phyloP scores from a whole-genome alignment of 2,888 invertebrate genomes.

The Eristalis arbustorum region DNA sequence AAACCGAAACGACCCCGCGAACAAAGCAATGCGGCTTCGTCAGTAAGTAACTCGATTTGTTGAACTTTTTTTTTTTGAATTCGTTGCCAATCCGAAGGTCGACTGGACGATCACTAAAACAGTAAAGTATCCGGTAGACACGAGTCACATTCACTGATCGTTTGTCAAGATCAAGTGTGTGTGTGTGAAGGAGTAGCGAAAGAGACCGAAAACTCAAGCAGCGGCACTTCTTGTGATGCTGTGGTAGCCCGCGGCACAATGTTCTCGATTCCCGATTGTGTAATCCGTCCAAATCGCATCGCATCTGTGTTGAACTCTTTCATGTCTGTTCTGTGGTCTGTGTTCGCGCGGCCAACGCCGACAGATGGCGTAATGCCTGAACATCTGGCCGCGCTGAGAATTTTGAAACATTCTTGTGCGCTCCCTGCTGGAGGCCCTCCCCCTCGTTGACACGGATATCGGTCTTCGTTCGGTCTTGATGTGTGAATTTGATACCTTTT shows the following conservation, averaged over 20 bases:
- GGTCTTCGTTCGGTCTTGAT: not conserved
- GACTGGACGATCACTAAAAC: not conserved
- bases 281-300: constrained; percentile 17
- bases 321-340: constrained; percentile 16
- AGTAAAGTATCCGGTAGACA: constrained; percentile 51
- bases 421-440: not conserved
- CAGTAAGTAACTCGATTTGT: not conserved
- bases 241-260: not conserved
- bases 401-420: constrained; percentile 17
- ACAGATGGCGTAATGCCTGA: constrained; percentile 52
- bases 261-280: constrained; percentile 25
- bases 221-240: not conserved
- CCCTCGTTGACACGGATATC: constrained; percentile 18
- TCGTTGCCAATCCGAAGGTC: constrained; percentile 36
- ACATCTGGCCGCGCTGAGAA: constrained; percentile 48
- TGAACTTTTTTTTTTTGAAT: not conserved
- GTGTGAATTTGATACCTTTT: not conserved
- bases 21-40: not conserved
- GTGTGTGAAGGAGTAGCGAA: not conserved
- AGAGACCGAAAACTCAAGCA: not conserved
- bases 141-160: constrained; percentile 2
- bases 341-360: constrained; percentile 20
- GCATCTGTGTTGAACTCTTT: constrained; percentile 5
- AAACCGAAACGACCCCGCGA: constrained; percentile 12
- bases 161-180: constrained; percentile 48